Evolutionary conservation across 1,140 invertebrate species (phyloP), one percentile per base, ranked within the genome.

Genomic region (Drosophila jambulina): DNA sequence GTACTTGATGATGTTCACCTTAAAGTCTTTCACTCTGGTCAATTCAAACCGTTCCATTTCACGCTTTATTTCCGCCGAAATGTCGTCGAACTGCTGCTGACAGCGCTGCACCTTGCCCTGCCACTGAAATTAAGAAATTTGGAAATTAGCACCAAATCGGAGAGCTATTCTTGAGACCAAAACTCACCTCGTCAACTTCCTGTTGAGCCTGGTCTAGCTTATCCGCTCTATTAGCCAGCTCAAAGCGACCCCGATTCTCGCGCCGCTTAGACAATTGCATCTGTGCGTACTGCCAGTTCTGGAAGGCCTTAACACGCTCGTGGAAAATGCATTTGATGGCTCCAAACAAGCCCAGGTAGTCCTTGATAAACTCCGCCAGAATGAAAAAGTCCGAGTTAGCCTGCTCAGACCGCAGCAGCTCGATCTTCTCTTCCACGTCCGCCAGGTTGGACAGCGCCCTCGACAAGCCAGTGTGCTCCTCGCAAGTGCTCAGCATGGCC

Each of bases 241-340:
- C 98, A 2, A 98, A 94, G 91, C 98, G 98, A 3, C 96, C 97
- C 93, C 99, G 99, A 69, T 96, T 95, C 93, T 99, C 99, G 49
- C 99, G 95, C 91, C 99, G 98, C 92, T 99, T 99, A 17, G 96
- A 98, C 29, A 99, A 93, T 93, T 97, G 98, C 93, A 97, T 96
- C 93, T 99, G 98, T 46, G 98, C 97, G 91, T 98, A 98, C 93
- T 99, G 98, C 98, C 99, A 99, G 82, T 97, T 97, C 94, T 99
- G 98, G 93, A 99, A 99, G 1, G 97, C 96, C 61, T 99, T 99
- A 0, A 99, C 98, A 82, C 99, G 95, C 93, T 99, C 98, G 92
- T 99, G 98, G 87, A 99, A 99, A n/a, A 98, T 98, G 92, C 99
- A 98, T 94, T 99, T 98, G 36, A 99, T 97, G 65, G 98, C 96